Percentiles rank a stretch among this genome's conserved stretches.
Conservation (phyloP, 2,888 invertebrate species). For the Melinopterus prodromus region DNA sequence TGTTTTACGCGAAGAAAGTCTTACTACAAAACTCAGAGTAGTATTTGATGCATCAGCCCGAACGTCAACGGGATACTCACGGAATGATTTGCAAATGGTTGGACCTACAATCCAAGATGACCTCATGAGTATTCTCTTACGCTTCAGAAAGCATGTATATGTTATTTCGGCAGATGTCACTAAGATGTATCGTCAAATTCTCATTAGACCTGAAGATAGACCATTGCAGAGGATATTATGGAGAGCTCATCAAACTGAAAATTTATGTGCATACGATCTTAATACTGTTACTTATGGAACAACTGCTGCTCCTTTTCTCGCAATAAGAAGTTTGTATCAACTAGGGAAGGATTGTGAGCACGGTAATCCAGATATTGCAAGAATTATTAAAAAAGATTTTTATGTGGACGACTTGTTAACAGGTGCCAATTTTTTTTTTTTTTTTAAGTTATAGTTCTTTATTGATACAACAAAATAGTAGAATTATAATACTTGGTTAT, state of each 20-base stretch:
- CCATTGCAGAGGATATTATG: slow-evolving; percentile 54
- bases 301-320: slow-evolving; percentile 47
- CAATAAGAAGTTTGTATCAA: slow-evolving; percentile 45
- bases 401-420: slow-evolving; percentile 51
- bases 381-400: slow-evolving; percentile 36
- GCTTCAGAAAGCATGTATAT: slow-evolving; percentile 11
- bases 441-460: too few species aligned
- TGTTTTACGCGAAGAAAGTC: slow-evolving; percentile 13
- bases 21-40: background rate
- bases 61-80: slow-evolving; percentile 13
- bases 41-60: slow-evolving; percentile 18
- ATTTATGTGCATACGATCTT: slow-evolving; percentile 37
- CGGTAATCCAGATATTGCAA: background rate
- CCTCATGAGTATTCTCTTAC: slow-evolving; percentile 20
- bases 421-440: too few species aligned
- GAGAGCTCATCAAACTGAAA: slow-evolving; percentile 41
- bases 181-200: slow-evolving; percentile 49
- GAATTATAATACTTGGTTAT: too few species aligned
- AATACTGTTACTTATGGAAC: slow-evolving; percentile 47
- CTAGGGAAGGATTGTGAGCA: slow-evolving; percentile 43
- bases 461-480: too few species aligned
- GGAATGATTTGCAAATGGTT: slow-evolving; percentile 28
- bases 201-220: slow-evolving; percentile 39
- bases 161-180: slow-evolving; percentile 51
- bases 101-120: slow-evolving; percentile 29